phyloP scores from a whole-genome alignment of 37 sponge, comb jelly and placozoan species.

The Ephydatia muelleri region DNA sequence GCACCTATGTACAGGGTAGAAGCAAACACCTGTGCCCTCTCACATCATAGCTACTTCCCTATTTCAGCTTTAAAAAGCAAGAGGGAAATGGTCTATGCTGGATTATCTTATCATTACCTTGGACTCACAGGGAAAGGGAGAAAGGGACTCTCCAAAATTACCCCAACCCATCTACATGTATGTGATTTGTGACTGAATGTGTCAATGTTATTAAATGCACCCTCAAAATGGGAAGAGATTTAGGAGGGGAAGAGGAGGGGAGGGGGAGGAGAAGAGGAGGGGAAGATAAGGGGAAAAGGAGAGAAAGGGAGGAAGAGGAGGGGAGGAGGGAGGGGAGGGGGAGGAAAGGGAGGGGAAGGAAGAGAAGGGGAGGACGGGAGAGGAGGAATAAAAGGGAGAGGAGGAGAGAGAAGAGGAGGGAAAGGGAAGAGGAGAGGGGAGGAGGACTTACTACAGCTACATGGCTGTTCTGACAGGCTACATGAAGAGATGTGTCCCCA shows the following conservation, averaged over 20 bases:
- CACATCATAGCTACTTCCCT: not conserved
- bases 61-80: not conserved
- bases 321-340: not conserved
- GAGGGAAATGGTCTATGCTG: no score
- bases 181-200: no score
- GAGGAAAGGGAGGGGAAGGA: not conserved
- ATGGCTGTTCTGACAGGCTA: conserved; percentile 78
- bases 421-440: not conserved
- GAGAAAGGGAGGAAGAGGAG: no score
- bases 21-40: no score
- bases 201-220: no score
- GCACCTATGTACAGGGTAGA: not conserved
- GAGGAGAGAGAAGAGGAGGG: not conserved
- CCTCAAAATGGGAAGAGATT: conserved; percentile 8
- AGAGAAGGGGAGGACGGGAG: not conserved
- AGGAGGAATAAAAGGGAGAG: no score
- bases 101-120: no score
- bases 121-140: no score
- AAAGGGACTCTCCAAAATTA: no score
- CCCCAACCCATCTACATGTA: no score
- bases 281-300: not conserved
- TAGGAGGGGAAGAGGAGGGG: not conserved
- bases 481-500: conserved; percentile 86
- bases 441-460: conserved; percentile 64
- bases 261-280: not conserved